Conservation (phyloP, 2,888 invertebrate genomes). For the Mythimna pallens region DNA sequence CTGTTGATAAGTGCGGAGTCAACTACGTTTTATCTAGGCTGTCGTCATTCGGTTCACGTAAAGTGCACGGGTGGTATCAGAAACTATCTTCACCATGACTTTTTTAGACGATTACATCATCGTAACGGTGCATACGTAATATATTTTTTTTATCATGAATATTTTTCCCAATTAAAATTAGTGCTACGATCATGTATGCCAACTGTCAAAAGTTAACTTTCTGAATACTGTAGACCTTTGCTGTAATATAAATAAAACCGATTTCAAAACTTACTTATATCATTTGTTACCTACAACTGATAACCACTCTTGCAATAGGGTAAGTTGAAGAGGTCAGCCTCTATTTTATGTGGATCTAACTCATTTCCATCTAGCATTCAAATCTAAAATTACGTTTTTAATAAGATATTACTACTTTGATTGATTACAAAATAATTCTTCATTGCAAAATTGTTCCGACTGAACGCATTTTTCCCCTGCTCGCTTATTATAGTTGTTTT, state of each 20-base stretch:
- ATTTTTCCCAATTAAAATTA: not conserved
- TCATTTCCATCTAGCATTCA: not conserved
- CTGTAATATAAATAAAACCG: not conserved
- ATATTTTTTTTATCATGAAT: not conserved
- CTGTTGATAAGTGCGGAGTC: conserved; percentile 47
- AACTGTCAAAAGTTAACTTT: not conserved
- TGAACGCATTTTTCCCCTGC: not conserved
- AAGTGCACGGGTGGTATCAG: conserved; percentile 50
- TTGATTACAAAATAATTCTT: not conserved
- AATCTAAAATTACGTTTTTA: not conserved
- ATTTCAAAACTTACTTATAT: not conserved
- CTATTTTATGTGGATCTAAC: not conserved
- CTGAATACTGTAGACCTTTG: not conserved
- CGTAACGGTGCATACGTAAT: not conserved
- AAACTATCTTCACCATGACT: conserved; percentile 38
- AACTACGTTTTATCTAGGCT: conserved; percentile 47
- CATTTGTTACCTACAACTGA: conserved; percentile 19
- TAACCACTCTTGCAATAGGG: conserved; percentile 12
- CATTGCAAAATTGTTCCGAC: not conserved
- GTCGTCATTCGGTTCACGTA: conserved; percentile 40
- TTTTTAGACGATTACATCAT: conserved; percentile 1
- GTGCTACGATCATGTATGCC: conserved; percentile 1
- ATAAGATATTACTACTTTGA: not conserved
- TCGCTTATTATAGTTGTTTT: not conserved
- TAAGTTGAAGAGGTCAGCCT: conserved; percentile 21